Evolutionary conservation across 1,140 invertebrate species (phyloP).

Genomic region (Caenorhabditis latens): DNA sequence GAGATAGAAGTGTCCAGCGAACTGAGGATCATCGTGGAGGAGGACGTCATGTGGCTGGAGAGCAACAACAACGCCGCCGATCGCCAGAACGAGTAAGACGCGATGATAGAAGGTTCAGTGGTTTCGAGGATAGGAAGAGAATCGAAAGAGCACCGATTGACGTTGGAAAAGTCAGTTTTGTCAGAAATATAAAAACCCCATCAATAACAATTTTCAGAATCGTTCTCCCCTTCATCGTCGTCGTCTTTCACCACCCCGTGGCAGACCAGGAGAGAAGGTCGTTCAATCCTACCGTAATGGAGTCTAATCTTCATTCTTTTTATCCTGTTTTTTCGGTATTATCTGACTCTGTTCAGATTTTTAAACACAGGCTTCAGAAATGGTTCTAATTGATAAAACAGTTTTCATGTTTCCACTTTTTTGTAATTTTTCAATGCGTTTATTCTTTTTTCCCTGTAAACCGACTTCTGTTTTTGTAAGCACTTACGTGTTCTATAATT

Average conservation of each 20-base stretch:
- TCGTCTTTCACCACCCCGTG: constrained; percentile 40
- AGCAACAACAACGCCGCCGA: not conserved
- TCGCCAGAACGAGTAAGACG: not conserved
- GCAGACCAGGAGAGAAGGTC: constrained; percentile 33
- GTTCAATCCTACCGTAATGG: constrained; percentile 43
- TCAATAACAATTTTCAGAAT: constrained; percentile 28
- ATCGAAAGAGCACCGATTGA: not conserved
- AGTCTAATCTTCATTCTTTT: constrained; percentile 21
- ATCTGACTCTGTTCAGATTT: not conserved
- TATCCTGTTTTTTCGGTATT: not conserved
- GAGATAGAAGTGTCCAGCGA: not conserved
- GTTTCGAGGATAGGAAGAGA: constrained; percentile 12
- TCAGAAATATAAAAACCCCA: not conserved
- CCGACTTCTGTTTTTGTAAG: not conserved
- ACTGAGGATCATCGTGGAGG: constrained; percentile 22
- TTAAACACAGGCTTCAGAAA: constrained; percentile 4
- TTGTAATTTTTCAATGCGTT: not conserved
- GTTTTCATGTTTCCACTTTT: not conserved
- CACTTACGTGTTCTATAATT: too few species aligned
- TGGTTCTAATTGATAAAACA: not conserved
- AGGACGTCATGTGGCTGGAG: not conserved
- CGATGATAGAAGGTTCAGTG: not conserved
- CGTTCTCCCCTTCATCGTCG: constrained; percentile 42
- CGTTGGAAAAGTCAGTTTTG: not conserved
- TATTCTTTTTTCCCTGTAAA: not conserved